Conservation (phyloP, 2,888 invertebrate genomes). For the Erynnis tages region DNA sequence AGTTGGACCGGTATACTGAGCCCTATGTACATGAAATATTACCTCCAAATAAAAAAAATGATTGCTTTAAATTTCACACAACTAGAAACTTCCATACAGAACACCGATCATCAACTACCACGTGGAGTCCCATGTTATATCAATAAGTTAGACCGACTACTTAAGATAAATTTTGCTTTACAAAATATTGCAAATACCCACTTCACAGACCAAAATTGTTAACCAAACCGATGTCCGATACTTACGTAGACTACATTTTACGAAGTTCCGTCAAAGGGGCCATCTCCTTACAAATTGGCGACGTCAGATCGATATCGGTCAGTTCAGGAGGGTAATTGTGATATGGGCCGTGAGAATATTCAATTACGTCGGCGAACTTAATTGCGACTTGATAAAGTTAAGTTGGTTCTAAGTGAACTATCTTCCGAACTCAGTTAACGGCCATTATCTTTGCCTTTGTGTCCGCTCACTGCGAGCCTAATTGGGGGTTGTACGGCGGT, state of each 20-base stretch:
- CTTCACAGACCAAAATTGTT: neutral
- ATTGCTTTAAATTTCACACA: too few species aligned
- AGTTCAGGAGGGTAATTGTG: conserved; percentile 75
- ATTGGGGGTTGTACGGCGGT: conserved; percentile 62
- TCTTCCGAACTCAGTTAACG: conserved; percentile 79
- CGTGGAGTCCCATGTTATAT: too few species aligned
- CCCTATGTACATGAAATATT: too few species aligned
- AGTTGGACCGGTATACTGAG: too few species aligned
- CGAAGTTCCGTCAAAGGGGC: conserved; percentile 18
- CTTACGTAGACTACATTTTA: neutral
- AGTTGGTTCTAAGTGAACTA: conserved; percentile 77
- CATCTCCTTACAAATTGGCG: conserved; percentile 12
- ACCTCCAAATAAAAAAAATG: too few species aligned
- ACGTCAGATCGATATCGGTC: conserved; percentile 57
- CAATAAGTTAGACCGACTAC: too few species aligned
- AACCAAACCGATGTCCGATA: neutral
- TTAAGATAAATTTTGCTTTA: too few species aligned
- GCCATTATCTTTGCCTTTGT: conserved; percentile 81
- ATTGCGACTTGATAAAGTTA: conserved; percentile 79
- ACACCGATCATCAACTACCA: too few species aligned
- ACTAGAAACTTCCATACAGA: too few species aligned
- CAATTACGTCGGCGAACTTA: conserved; percentile 74
- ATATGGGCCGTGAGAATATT: conserved; percentile 77
- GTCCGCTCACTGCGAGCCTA: conserved; percentile 65
- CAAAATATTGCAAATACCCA: too few species aligned